These are phyloP conservation scores for Drosophila lini DNA, from an alignment of 1,140 invertebrate genomes.

Conservation along the genomic window DNA sequence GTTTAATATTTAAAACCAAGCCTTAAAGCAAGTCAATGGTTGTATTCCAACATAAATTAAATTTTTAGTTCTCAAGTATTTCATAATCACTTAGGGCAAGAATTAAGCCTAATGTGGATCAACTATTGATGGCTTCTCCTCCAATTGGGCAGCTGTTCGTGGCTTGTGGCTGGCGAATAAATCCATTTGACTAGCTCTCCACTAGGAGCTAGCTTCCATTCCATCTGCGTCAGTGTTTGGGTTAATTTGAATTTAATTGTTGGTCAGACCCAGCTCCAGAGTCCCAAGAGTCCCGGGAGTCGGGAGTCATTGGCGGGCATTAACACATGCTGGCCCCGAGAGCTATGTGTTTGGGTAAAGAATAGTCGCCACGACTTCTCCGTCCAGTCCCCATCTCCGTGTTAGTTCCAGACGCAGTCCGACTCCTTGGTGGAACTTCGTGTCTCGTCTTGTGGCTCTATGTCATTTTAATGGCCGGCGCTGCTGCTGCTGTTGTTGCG, in stretches of 20 bases:
- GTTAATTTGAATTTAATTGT: constrained; percentile 78
- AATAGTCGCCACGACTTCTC: constrained; percentile 49
- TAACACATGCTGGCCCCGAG: constrained; percentile 59
- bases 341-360: constrained; percentile 77
- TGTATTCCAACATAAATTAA: background rate
- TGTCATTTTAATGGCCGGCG: constrained; percentile 81
- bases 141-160: constrained; percentile 19
- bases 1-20: background rate
- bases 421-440: constrained; percentile 43
- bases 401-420: constrained; percentile 1
- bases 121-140: constrained; percentile 29
- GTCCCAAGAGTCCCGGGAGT: background rate
- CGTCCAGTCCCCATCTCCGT: constrained; percentile 4
- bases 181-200: constrained; percentile 36
- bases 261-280: constrained; percentile 4
- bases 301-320: constrained; percentile 46
- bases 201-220: constrained; percentile 20
- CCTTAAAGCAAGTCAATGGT: background rate
- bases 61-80: background rate
- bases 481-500: constrained; percentile 51
- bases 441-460: constrained; percentile 64
- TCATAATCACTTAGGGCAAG: constrained; percentile 6
- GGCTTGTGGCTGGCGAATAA: constrained; percentile 27
- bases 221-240: constrained; percentile 41
- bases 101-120: constrained; percentile 16